Base-by-base conservation (phyloP, 2,113 vertebrate species). In the Anthoscopus minutus region DNA sequence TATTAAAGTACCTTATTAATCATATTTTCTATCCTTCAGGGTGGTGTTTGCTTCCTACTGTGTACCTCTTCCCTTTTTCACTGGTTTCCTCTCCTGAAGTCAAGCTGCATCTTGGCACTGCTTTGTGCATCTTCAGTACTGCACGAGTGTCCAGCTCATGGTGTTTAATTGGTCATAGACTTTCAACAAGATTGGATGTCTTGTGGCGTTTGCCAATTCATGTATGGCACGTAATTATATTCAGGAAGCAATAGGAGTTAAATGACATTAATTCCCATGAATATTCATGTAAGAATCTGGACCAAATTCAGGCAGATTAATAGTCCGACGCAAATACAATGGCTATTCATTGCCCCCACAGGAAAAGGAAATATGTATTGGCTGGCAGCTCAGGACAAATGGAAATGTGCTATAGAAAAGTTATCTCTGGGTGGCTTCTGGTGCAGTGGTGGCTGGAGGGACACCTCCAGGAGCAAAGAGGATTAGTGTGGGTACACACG, bases 261-360 rank as follows among this genome's bases (percentile, higher is more conserved):
- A 96, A 92, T 92, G 44, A 88, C 81, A 93, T 95, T 96, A 96
- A 97, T 93, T 95, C 18, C 81, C 60, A 96, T 96, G 94, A 96
- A 96, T 96, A 96, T 96, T 94, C 94, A 96, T 93, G 89, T 89
- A 58, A 88, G 89, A 62, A 70, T 76, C 74, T 77, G 50, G 47
- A 95, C 92, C 85, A 89, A 93, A 93, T 82, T 96, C 58, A 62
- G 92, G 92, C 92, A 92, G 94, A 97, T 96, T 89, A 89, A 96
- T 89, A 94, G 89, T 37, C 66, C 76, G 76, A 42, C 0, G 6
- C 81, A 93, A 94, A 95, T 95, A 80, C 95, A 77, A 89, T 48
- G 81, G 87, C 87, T 91, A 70, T 89, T 89, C 81, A 79, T 81
- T 91, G 89, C 71, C 78, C 91, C 58, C 89, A 14, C 81, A 92